Base-by-base conservation (phyloP, 2,113 vertebrate genomes). In the Ellobius talpinus region DNA sequence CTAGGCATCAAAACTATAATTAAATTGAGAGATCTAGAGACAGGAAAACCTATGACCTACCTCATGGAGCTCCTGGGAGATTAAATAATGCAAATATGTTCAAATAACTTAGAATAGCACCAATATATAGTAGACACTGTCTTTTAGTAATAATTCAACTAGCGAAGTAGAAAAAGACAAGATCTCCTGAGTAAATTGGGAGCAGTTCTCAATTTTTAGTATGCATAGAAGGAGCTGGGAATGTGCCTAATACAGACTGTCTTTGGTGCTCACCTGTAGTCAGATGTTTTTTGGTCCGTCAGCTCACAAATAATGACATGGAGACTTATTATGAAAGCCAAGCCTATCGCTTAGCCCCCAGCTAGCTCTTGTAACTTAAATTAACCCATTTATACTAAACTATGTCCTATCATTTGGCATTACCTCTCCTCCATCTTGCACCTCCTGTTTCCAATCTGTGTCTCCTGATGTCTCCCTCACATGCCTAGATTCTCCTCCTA, bases 1-100 rank as follows among this genome's bases (percentile, higher is more conserved):
- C 24, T 81, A 70, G 72, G 39, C 68, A 85, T 78, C 17, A 88
- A 93, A 96, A 94, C 79, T n/a, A 76, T 7, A 45, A 31, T 82
- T 77, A 50, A 55, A 33, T 85, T 31, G 36, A 74, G 61, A 45
- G 0, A 81, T 31, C 61, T 23, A 65, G 52, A 7, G 33, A 5
- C 42, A 61, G 81, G 29, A 55, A 79, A 39, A 7, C 13, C 55
- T 79, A 72, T 31, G 31, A 89, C 33, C 14, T 81, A 63, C 24
- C 13, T 55, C 42, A 29, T 3, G 5, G 19, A n/a, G 24, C 58
- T 81, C 10, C 7, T 61, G 65, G 52, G 87, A 88, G 73, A 96
- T 84, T 47, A 70, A 74, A 87, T 87, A 65, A 58, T 39, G 21
- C 7, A 77, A 91, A 65, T 76, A 65, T 52, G 31, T 86, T 16